Evolutionary conservation across 2,888 invertebrate species (phyloP), one percentile per base, ranked within the genome.

Genomic region (Athalia cordata): DNA sequence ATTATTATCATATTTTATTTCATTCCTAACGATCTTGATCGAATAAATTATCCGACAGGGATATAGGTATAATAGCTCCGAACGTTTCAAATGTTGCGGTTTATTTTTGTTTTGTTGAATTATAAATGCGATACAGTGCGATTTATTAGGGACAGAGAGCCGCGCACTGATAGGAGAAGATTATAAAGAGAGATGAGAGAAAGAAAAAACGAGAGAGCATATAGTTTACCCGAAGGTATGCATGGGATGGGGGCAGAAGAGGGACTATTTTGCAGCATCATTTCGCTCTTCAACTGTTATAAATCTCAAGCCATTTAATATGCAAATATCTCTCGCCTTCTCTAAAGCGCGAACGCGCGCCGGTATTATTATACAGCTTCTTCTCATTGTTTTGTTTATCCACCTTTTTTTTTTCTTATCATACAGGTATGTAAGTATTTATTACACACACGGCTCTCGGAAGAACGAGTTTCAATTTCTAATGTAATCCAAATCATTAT

Each of bases 251-350:
- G 29, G 29, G 29, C 29, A 29, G 29, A n/a, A n/a, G 29, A 29
- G 29, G 29, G 72, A 72, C 11, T 47, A 45, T 43, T 15, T 8
- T 64, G 43, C 64, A 57, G 57, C 59, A 59, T 72, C 55, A 57
- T 29, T 59, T 72, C 59, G 9, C 52, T 50, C 13, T 7, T 80
- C 82, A 81, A 83, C 81, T 86, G 89, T 89, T 89, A 89, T 90
- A 89, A 89, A 89, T 90, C 90, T 88, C 85, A 81, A 88, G 87
- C 88, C 89, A 87, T 89, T 89, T 89, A 89, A 89, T 89, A 89
- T 89, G 89, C 87, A 89, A 89, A 89, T 89, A 29, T 29, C 29
- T 29, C 81, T 83, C 78, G 76, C 83, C 79, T 85, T 84, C 84
- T 83, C 79, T 77, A 79, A 77, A 29, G 29, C 29, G 29, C 29